Conservation (phyloP, 2,113 vertebrate genomes). For the Oncorhynchus clarkii region DNA sequence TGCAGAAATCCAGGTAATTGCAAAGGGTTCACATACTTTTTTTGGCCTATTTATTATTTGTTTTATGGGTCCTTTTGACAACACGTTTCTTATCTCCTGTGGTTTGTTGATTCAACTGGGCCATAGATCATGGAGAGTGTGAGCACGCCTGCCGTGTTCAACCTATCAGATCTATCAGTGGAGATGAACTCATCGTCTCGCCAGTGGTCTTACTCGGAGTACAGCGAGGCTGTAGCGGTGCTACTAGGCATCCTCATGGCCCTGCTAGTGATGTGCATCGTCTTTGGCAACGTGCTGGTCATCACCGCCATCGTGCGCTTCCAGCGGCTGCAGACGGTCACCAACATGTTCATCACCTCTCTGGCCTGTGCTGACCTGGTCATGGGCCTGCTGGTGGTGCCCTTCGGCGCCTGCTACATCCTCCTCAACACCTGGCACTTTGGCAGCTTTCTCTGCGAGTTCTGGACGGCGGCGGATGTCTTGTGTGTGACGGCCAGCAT, state of each 20-base stretch:
- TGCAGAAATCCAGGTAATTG: too few species aligned
- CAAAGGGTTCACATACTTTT: too few species aligned
- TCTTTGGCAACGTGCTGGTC: conserved; percentile 93
- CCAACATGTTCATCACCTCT: conserved; percentile 96
- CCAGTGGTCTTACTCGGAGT: conserved; percentile 17
- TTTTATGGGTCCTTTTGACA: not conserved
- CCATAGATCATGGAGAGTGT: conserved; percentile 52
- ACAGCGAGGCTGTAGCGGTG: conserved; percentile 76
- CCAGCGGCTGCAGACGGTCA: conserved; percentile 91
- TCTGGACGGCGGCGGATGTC: conserved; percentile 92
- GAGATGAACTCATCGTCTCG: conserved; percentile 26
- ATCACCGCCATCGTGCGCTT: conserved; percentile 91
- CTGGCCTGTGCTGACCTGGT: conserved; percentile 93
- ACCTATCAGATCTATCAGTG: conserved; percentile 42
- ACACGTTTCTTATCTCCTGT: not conserved
- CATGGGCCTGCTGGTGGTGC: conserved; percentile 93
- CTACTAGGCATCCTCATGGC: conserved; percentile 85
- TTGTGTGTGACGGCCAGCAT: conserved; percentile 97
- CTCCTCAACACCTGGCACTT: conserved; percentile 86
- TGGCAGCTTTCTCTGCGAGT: conserved; percentile 89
- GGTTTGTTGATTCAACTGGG: not conserved
- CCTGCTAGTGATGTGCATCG: conserved; percentile 84
- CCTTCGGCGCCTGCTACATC: conserved; percentile 87
- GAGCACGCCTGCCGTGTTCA: conserved; percentile 2
- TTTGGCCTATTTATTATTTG: not conserved